A percentile compares a stretch with the other conserved stretches of the same genome.
phyloP scores from a whole-genome alignment of 2,113 vertebrate genomes.

The Lonchura striata region DNA sequence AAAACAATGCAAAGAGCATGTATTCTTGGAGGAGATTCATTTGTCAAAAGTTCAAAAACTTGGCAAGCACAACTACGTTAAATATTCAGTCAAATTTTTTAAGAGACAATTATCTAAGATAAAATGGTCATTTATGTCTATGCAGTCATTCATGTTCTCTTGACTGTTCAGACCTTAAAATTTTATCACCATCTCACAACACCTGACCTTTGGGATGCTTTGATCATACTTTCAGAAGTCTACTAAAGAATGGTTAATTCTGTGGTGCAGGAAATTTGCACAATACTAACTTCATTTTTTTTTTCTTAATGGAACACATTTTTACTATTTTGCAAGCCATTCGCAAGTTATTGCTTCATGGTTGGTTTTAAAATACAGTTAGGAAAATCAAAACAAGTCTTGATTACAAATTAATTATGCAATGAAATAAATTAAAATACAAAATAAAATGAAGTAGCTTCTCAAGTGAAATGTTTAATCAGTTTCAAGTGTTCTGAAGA shows the following conservation, averaged over 20 bases:
- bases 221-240: background rate
- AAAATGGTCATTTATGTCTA: background rate
- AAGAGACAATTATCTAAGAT: background rate
- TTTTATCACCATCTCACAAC: background rate
- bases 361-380: slow-evolving; percentile 53
- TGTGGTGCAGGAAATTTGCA: slow-evolving; percentile 7
- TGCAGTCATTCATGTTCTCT: background rate
- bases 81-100: background rate
- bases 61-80: background rate
- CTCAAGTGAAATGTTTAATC: slow-evolving; percentile 27
- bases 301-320: slow-evolving; percentile 25
- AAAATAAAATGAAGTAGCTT: slow-evolving; percentile 43
- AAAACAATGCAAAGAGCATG: background rate
- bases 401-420: slow-evolving; percentile 53
- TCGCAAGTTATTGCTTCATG: background rate
- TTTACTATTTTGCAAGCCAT: slow-evolving; percentile 47
- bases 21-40: background rate
- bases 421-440: slow-evolving; percentile 45
- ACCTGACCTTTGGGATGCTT: background rate
- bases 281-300: background rate
- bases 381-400: slow-evolving; percentile 53
- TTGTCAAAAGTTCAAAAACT: background rate
- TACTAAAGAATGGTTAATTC: background rate
- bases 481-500: slow-evolving; percentile 8
- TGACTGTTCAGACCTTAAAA: background rate